Percentiles rank a stretch among this genome's conserved stretches.
Conservation (phyloP, 2,797 vertebrate genomes). For the Betta splendens region DNA sequence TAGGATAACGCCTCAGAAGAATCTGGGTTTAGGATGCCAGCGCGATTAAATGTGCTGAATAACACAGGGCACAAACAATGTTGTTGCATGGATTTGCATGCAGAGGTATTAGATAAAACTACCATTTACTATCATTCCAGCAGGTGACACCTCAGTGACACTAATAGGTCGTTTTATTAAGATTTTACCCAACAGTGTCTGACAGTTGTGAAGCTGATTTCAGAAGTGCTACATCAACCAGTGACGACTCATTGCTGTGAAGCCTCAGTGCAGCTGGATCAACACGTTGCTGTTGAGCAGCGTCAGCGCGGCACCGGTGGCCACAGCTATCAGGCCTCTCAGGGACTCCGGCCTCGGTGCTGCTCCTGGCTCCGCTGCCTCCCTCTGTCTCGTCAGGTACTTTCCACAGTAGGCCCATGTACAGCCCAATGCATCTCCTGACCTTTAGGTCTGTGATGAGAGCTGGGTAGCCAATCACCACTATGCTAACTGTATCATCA, state of each 20-base stretch:
- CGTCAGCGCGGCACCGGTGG: conserved; percentile 37
- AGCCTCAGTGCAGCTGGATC: conserved; percentile 37
- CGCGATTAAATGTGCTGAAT: too few relatives aligned
- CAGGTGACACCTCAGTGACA: too few relatives aligned
- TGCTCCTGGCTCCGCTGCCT: not conserved
- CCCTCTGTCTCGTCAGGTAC: conserved; percentile 35
- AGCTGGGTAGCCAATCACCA: conserved; percentile 78
- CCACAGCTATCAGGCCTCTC: conserved; percentile 29
- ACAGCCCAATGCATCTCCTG: conserved; percentile 70
- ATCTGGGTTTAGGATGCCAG: too few relatives aligned
- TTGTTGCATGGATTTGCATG: too few relatives aligned
- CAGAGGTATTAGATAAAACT: too few relatives aligned
- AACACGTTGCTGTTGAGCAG: conserved; percentile 45
- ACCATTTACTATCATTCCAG: too few relatives aligned
- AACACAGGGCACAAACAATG: too few relatives aligned
- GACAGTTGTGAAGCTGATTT: too few relatives aligned
- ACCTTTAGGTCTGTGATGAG: conserved; percentile 76
- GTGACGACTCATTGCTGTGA: too few relatives aligned
- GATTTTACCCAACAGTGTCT: too few relatives aligned
- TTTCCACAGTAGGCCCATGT: conserved; percentile 67
- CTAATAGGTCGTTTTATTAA: too few relatives aligned
- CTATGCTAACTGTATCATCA: conserved; percentile 71
- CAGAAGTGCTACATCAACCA: not conserved
- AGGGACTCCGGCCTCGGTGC: conserved; percentile 16
- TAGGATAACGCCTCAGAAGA: too few relatives aligned